phyloP scores from a whole-genome alignment of 2,113 vertebrate genomes.

The Nothocercus nigrocapillus region DNA sequence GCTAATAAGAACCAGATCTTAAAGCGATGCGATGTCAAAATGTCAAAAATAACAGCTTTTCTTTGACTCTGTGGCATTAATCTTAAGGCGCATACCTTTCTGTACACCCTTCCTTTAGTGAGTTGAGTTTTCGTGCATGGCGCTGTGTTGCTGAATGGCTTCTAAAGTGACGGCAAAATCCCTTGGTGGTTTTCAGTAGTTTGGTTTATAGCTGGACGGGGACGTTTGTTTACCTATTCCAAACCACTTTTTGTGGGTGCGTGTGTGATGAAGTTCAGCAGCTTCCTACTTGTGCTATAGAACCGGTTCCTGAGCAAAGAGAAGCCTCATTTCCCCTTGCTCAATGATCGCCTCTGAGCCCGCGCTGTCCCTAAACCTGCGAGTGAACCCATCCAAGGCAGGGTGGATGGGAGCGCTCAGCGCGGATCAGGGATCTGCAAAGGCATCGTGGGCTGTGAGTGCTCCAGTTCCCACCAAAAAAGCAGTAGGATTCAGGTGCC shows the following conservation, averaged over 20 bases:
- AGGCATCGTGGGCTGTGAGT: neutral
- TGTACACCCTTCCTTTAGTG: conserved; percentile 7
- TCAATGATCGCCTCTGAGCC: neutral
- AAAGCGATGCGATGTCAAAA: conserved; percentile 75
- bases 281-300: conserved; percentile 46
- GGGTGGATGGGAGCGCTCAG: neutral
- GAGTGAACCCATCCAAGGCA: neutral
- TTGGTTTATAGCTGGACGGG: conserved; percentile 22
- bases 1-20: conserved; percentile 79
- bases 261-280: conserved; percentile 6
- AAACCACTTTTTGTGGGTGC: neutral
- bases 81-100: conserved; percentile 52
- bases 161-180: conserved; percentile 41
- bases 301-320: conserved; percentile 22
- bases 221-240: conserved; percentile 40
- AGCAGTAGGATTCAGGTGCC: neutral
- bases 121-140: neutral
- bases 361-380: conserved; percentile 21
- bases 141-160: conserved; percentile 41
- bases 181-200: conserved; percentile 51
- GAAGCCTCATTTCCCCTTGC: conserved; percentile 48
- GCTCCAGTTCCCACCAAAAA: neutral
- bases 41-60: conserved; percentile 77
- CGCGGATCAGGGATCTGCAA: neutral
- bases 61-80: conserved; percentile 68